A percentile compares a stretch with the other conserved stretches of the same genome.
phyloP scores from a whole-genome alignment of 2,113 vertebrate genomes.

The Oreocharis arfaki region DNA sequence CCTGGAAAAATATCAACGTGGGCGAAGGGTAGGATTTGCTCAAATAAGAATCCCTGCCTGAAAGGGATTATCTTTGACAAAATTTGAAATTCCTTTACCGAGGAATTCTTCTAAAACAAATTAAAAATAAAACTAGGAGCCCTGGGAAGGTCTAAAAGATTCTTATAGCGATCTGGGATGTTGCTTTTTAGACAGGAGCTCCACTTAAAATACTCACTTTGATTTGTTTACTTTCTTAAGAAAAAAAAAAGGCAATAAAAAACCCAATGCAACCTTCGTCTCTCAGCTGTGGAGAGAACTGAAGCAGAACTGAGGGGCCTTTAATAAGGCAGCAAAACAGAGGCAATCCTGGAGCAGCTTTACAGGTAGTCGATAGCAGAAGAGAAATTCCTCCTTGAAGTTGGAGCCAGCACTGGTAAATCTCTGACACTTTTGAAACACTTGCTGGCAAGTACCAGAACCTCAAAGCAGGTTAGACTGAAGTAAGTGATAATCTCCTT shows the following conservation, averaged over 20 bases:
- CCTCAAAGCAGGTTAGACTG: neutral
- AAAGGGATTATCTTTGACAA: neutral
- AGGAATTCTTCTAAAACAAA: neutral
- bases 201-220: neutral
- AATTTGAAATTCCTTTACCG: neutral
- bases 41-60: neutral
- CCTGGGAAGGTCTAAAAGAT: neutral
- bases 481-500: neutral
- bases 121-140: neutral
- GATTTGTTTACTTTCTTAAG: neutral
- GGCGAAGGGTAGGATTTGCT: neutral
- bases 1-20: neutral
- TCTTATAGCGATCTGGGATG: fast-evolving
- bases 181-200: neutral
- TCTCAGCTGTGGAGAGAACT: neutral
- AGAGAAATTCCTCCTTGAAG: neutral
- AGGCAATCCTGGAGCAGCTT: neutral
- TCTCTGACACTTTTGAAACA: neutral
- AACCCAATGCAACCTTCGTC: neutral
- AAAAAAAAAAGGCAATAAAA: neutral
- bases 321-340: neutral
- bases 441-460: neutral
- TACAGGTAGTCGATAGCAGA: neutral
- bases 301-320: neutral
- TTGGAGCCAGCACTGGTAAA: neutral